phyloP scores from a whole-genome alignment of 2,797 vertebrate species.

The Gallinago solitaria region DNA sequence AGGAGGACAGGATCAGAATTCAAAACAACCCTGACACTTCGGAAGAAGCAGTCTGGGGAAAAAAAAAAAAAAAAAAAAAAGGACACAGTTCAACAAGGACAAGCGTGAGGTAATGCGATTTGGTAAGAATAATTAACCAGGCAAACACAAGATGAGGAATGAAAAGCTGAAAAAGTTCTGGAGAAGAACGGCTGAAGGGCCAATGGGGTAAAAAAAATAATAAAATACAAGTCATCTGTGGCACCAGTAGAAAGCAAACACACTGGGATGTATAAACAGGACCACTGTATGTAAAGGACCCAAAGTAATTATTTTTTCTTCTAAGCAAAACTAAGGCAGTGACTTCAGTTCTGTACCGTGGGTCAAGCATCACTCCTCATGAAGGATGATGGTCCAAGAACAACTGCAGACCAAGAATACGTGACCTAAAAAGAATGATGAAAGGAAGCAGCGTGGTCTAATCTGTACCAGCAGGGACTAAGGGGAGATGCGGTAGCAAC shows the following conservation, averaged over 20 bases:
- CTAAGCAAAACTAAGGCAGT: background rate
- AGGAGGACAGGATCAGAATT: background rate
- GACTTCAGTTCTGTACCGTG: background rate
- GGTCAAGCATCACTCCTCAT: background rate
- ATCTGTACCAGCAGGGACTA: background rate
- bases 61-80: background rate
- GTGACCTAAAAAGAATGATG: background rate
- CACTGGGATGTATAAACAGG: background rate
- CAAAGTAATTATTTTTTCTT: background rate
- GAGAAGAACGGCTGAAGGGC: background rate
- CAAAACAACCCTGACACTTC: background rate
- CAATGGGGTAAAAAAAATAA: background rate
- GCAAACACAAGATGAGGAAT: background rate
- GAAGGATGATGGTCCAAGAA: background rate
- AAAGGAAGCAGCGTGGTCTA: background rate
- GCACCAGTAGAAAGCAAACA: background rate
- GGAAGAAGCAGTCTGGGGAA: background rate
- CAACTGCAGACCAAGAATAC: background rate
- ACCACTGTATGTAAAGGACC: background rate
- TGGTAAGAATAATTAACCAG: constrained; percentile 42
- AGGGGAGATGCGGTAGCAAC: background rate
- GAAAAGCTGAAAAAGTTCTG: background rate
- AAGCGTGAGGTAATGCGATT: background rate
- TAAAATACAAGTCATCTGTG: background rate
- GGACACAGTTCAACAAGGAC: background rate